Base-by-base conservation (phyloP, 2,113 vertebrate species). In the Cryptoleucopteryx plumbea region DNA sequence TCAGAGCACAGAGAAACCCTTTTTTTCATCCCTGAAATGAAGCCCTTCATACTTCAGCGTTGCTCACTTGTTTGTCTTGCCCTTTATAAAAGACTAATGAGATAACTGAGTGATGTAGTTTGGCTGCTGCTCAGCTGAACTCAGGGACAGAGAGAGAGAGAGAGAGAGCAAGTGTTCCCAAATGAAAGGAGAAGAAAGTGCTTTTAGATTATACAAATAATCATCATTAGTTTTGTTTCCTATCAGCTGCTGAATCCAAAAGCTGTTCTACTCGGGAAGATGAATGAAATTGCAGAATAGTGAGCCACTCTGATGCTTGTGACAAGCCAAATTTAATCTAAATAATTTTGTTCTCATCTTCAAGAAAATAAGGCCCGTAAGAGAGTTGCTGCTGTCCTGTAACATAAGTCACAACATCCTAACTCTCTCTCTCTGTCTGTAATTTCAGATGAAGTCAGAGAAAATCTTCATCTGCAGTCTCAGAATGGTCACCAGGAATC, bases 121-220 rank as follows among this genome's bases (percentile, higher is more conserved):
- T 94, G 95, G 94, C 93, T 91, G 84, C 81, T 75, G 12, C 67
- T 65, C 94, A 94, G 83, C 40, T 93, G 86, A 95, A 96, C 87
- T 94, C 85, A 13, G 87, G 48, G 50, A 81, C 63, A 68, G 7
- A 34, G 29, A 61, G 19, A 67, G 27, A 75, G 42, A 56, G 29
- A 25, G 42, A 56, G 31, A 56, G 74, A 13, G 25, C 74, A 92
- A 94, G 43, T 65, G 73, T 62, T 96, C 86, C 73, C 77, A 91
- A 92, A 86, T 73, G 73, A 93, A 91, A 96, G 82, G 78, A 92
- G 58, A 45, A 91, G 61, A 96, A 95, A 94, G 77, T 89, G 38
- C 79, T 88, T 78, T 65, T 65, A 82, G 53, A 82, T 88, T 74
- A 77, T 42, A 88, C 59, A 90, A 95, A 96, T 94, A 96, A 81